Evolutionary conservation across 1,140 invertebrate species (phyloP).

Genomic region (Eriocheir sinensis): DNA sequence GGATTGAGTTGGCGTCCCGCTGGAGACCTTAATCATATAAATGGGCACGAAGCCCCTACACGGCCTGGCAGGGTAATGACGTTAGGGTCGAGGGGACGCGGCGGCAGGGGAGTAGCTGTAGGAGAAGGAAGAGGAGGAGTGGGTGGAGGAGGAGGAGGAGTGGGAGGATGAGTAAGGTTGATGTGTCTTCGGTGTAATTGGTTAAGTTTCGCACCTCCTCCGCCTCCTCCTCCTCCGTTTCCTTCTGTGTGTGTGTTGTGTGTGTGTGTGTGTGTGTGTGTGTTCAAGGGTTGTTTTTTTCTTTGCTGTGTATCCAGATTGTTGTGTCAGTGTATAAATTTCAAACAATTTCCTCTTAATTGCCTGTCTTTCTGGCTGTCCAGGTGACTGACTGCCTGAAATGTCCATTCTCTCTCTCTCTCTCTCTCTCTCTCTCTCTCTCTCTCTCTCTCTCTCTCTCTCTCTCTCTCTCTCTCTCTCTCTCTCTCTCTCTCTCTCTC

Average conservation of each 20-base stretch:
- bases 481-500: slow-evolving; percentile 53
- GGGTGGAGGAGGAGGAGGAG: not conserved
- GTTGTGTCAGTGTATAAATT: no score
- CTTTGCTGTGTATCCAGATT: no score
- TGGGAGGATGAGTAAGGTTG: not conserved
- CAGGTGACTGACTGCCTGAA: no score
- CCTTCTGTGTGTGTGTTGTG: not conserved
- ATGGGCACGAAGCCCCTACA: not conserved
- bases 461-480: slow-evolving; percentile 30
- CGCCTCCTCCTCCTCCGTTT: not conserved
- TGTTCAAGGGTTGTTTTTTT: no score
- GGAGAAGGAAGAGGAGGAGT: not conserved
- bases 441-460: not conserved
- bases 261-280: slow-evolving; percentile 4
- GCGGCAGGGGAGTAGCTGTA: not conserved
- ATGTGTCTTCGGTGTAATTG: not conserved
- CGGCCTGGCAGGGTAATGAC: not conserved
- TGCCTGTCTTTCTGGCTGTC: no score
- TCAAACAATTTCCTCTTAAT: no score
- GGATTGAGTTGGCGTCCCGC: not conserved
- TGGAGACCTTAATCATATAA: slow-evolving; percentile 26
- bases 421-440: slow-evolving; percentile 55
- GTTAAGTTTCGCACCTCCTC: not conserved
- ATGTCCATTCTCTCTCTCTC: not conserved
- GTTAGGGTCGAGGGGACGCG: not conserved